These are phyloP conservation scores for Laticauda colubrina DNA, from an alignment of 2,113 vertebrate species.

Conservation along the genomic window DNA sequence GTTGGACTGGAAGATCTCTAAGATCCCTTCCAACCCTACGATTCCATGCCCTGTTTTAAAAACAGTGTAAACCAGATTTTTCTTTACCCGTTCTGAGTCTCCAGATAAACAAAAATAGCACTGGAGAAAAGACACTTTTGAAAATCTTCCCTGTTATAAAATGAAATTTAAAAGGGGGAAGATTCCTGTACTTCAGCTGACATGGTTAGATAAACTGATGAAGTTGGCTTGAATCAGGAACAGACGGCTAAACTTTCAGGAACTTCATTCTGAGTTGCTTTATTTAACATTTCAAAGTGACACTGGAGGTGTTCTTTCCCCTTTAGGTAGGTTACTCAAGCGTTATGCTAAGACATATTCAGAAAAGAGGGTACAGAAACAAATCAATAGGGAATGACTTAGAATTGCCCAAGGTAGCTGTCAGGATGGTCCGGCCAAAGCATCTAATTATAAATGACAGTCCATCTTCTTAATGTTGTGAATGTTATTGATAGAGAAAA, in stretches of 20 bases:
- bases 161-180: not conserved
- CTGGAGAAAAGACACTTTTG: not conserved
- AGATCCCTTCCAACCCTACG: too few relatives aligned
- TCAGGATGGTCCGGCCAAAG: not conserved
- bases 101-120: not conserved
- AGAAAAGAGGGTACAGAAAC: not conserved
- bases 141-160: not conserved
- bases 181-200: not conserved
- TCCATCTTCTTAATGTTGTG: not conserved
- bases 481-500: not conserved
- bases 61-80: too few relatives aligned
- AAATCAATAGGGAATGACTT: not conserved
- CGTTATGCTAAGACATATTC: not conserved
- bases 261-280: not conserved
- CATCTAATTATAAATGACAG: constrained; percentile 1
- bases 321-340: not conserved
- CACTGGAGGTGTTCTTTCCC: not conserved
- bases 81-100: not conserved
- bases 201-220: not conserved
- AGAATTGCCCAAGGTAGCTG: not conserved
- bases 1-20: too few relatives aligned
- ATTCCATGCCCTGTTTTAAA: too few relatives aligned
- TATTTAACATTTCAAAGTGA: not conserved
- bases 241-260: not conserved
- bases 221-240: not conserved